Conservation (phyloP, 2,888 invertebrate species). For the Diarsia dahlii region DNA sequence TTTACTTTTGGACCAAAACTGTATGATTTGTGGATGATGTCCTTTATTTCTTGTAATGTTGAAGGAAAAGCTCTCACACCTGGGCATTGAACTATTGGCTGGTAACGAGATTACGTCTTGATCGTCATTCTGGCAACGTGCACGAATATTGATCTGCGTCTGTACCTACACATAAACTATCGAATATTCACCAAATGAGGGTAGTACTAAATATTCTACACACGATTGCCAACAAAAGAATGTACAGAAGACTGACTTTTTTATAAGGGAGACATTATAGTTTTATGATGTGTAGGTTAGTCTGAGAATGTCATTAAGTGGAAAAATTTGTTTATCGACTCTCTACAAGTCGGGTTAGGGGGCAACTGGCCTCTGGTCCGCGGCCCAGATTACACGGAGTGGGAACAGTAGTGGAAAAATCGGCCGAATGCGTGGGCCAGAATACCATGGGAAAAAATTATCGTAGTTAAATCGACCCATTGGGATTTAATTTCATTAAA, state of each 20-base stretch:
- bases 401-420: too few species aligned
- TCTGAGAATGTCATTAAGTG: too few species aligned
- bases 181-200: constrained; percentile 64
- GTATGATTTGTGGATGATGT: too few species aligned
- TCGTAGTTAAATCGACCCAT: too few species aligned
- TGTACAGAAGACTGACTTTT: constrained; percentile 22
- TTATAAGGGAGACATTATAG: not conserved
- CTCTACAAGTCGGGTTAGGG: too few species aligned
- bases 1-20: too few species aligned
- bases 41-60: constrained; percentile 27
- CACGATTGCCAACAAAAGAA: constrained; percentile 60
- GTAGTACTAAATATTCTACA: constrained; percentile 63
- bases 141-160: constrained; percentile 66
- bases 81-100: constrained; percentile 32
- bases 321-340: not conserved
- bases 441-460: too few species aligned
- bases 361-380: too few species aligned
- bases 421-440: too few species aligned
- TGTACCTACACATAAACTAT: constrained; percentile 61
- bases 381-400: too few species aligned
- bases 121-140: constrained; percentile 57
- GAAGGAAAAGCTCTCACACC: constrained; percentile 24
- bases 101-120: constrained; percentile 55
- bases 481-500: too few species aligned
- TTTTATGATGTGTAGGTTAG: not conserved